Evolutionary conservation across 1,140 invertebrate species (phyloP), one percentile per base, ranked within the genome.

Genomic region (Lasaia peninsularis): DNA sequence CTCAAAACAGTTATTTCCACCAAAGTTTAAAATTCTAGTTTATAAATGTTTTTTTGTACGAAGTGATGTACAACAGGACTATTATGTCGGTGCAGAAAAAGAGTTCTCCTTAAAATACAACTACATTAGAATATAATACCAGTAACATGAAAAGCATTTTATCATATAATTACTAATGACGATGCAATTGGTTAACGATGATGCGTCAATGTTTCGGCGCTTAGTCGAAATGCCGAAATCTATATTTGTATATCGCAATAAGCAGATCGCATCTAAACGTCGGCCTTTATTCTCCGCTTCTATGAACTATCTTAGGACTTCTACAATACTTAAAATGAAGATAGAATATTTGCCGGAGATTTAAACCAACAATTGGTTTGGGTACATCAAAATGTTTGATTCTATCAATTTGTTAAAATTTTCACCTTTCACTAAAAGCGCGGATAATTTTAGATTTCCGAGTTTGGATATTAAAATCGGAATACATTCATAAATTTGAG

Each of bases 101-200:
- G 53, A 60, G 58, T 52, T 54, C 58, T 11, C 18, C 37, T 28
- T 40, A 52, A 53, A 53, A 52, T 53, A 59, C 48, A 21, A 21
- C 52, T 44, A 53, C 40, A 35, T 53, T 53, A 54, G 34, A 31
- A 53, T 56, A 62, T 28, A 28, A 28, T 28, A 44, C 11, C 40
- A 44, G 40, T 44, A 44, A 48, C 44, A 48, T 48, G 44, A 48
- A 48, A 48, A 24, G 37, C 37, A 24, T 56, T n/a, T n/a, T 32
- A 44, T 52, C 24, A 56, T 35, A 60, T 50, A 61, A 10, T 31
- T 48, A 11, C 32, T 52, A 44, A 35, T 48, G 40, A 52, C 20
- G 35, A 48, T 33, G 12, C 18, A 49, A 28, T 49, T 33, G 44
- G 14, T n/a, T 21, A 18, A 20, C 44, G 11, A 11, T 21, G 34